Evolutionary conservation across 2,113 vertebrate genomes (phyloP).

Genomic region (Bubo blakistoni): DNA sequence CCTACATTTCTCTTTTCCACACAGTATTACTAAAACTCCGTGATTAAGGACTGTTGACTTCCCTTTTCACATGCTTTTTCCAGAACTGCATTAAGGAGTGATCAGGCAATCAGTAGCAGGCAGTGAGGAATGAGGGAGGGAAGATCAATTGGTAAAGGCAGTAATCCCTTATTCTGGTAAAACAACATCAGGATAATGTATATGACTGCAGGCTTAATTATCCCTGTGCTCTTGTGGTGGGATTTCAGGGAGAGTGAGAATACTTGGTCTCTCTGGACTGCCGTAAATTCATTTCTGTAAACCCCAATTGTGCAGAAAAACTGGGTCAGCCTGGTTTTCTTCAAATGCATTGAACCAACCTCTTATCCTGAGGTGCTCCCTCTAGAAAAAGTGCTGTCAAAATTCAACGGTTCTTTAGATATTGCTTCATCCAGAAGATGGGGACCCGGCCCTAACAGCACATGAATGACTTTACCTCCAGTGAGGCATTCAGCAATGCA

Average conservation of each 20-base stretch:
- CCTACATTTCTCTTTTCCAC: background rate
- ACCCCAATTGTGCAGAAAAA: background rate
- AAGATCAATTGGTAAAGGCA: background rate
- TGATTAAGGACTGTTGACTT: background rate
- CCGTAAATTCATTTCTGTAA: background rate
- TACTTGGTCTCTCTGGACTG: background rate
- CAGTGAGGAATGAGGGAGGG: background rate
- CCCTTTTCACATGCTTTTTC: background rate
- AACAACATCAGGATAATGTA: background rate
- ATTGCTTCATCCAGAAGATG: background rate
- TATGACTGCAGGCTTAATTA: background rate
- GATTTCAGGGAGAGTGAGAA: background rate
- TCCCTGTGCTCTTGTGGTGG: background rate
- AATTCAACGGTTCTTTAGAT: background rate
- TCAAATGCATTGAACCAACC: background rate
- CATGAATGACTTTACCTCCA: background rate
- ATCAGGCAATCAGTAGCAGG: background rate
- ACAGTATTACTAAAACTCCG: background rate
- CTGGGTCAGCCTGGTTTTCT: constrained; percentile 6
- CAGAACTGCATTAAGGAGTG: background rate
- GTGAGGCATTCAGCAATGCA: background rate
- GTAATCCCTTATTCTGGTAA: background rate
- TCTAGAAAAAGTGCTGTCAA: background rate
- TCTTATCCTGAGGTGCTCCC: background rate
- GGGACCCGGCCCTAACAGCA: background rate